These are phyloP conservation scores for mouse (Mus musculus) DNA, from an alignment of 2,113 vertebrate species.

Conservation along the genomic window GRCm39 chr7:128171501-128172000, in stretches of 20 bases:
- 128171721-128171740: neutral
- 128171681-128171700: neutral
- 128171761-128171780: neutral
- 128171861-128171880: no score
- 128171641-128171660: neutral
- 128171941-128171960: neutral
- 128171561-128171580: neutral
- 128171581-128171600: neutral
- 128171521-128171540: no score
- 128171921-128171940: neutral
- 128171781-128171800: neutral
- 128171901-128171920: neutral
- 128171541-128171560: neutral
- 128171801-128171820: neutral
- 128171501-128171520: no score
- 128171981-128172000: neutral
- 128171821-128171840: neutral
- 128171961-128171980: neutral
- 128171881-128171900: neutral
- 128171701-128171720: neutral
- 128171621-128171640: neutral
- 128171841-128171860: neutral
- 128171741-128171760: neutral
- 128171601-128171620: neutral
- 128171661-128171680: neutral